phyloP scores from a whole-genome alignment of 2,113 vertebrate species.

The Eleginops maclovinus region DNA sequence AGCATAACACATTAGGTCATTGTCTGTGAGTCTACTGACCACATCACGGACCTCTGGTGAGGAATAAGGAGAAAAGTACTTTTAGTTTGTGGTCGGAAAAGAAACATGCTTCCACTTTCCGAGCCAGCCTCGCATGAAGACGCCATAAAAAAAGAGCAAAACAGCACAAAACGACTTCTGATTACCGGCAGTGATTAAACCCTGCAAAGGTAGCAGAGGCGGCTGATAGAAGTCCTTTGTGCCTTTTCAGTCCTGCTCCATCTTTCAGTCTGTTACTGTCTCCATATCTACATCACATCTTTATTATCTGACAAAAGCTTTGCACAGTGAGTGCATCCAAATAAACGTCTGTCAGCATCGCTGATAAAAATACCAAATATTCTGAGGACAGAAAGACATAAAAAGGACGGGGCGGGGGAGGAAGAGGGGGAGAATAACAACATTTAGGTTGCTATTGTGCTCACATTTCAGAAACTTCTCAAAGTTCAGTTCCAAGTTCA shows the following conservation, averaged over 20 bases:
- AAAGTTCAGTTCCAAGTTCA: conserved; percentile 35
- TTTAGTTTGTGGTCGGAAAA: conserved; percentile 48
- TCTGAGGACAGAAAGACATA: neutral
- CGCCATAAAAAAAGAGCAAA: conserved; percentile 48
- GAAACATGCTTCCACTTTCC: conserved; percentile 47
- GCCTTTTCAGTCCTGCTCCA: conserved; percentile 43
- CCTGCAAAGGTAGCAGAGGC: conserved; percentile 22
- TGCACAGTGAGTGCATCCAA: conserved; percentile 34
- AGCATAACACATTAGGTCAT: conserved; percentile 59
- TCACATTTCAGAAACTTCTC: conserved; percentile 20
- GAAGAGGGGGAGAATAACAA: neutral
- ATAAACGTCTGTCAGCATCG: conserved; percentile 27
- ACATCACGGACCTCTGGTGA: conserved; percentile 33
- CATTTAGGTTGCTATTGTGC: neutral
- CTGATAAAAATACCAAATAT: conserved; percentile 27
- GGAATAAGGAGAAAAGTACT: conserved; percentile 34
- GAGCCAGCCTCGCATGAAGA: conserved; percentile 29
- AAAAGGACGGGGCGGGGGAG: neutral
- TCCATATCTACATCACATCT: conserved; percentile 11
- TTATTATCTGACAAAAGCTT: conserved; percentile 39
- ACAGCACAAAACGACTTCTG: conserved; percentile 34
- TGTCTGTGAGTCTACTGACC: conserved; percentile 48
- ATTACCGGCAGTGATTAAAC: conserved; percentile 50
- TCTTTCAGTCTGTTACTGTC: neutral
- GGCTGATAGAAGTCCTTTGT: conserved; percentile 34